Evolutionary conservation across 2,888 invertebrate species (phyloP).

Genomic region (Pandemis cinnamomeana): DNA sequence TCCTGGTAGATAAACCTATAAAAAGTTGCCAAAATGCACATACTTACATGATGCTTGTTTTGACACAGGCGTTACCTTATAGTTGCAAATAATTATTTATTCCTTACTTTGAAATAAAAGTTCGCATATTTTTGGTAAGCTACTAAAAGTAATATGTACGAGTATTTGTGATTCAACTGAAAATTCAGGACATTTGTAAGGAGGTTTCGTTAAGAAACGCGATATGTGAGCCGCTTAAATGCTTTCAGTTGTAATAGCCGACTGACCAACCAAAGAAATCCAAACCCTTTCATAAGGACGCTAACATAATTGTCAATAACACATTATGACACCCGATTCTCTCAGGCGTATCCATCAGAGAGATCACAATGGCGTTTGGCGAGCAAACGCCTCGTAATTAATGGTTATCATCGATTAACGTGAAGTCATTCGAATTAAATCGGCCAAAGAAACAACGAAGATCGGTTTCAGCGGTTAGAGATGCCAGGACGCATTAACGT

Average conservation of each 20-base stretch:
- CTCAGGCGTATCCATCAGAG: constrained; percentile 12
- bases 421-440: constrained; percentile 35
- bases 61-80: not conserved
- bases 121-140: no score
- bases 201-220: no score
- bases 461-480: constrained; percentile 24
- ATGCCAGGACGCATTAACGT: constrained; percentile 46
- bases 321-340: constrained; percentile 9
- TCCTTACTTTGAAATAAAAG: not conserved
- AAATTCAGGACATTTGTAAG: no score
- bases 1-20: not conserved
- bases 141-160: no score
- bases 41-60: not conserved
- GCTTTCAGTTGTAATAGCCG: not conserved
- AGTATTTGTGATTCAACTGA: no score
- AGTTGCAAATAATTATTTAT: not conserved
- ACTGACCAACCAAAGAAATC: not conserved
- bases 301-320: constrained; percentile 4
- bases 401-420: constrained; percentile 33
- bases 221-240: not conserved
- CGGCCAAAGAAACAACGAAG: constrained; percentile 21
- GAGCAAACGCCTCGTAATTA: constrained; percentile 23
- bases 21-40: not conserved
- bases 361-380: constrained; percentile 19
- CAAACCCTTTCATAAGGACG: not conserved